phyloP scores from a whole-genome alignment of 2,888 invertebrate species.

The Myopa tessellatipennis region DNA sequence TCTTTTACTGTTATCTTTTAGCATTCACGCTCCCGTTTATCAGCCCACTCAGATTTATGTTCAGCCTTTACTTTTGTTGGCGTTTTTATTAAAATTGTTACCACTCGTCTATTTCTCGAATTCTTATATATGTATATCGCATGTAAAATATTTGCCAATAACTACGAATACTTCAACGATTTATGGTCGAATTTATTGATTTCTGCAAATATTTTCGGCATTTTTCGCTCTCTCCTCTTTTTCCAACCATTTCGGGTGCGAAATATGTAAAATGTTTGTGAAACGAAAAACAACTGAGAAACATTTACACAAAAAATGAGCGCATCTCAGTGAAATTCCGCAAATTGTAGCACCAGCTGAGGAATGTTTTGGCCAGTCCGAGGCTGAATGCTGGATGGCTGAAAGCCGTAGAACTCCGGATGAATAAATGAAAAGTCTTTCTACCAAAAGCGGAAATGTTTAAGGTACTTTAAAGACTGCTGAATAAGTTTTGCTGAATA shows the following conservation, averaged over 20 bases:
- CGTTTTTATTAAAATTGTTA: conserved; percentile 27
- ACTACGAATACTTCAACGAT: conserved; percentile 2
- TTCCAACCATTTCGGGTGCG: neutral
- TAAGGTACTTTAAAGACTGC: no score
- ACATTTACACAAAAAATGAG: neutral
- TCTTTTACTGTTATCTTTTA: no score
- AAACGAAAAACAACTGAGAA: neutral
- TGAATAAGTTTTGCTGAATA: no score
- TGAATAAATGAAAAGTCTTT: no score
- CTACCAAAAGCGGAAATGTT: no score
- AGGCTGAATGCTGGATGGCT: no score
- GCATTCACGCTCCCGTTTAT: neutral
- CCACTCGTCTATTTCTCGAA: neutral
- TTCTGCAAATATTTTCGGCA: conserved; percentile 7
- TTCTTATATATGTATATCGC: neutral
- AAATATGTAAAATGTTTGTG: neutral
- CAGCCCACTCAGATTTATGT: neutral
- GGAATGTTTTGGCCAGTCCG: no score
- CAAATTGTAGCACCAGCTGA: no score
- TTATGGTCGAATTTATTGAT: conserved; percentile 13
- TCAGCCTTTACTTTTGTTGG: conserved; percentile 3
- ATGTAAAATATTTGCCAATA: neutral
- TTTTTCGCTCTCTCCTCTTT: neutral
- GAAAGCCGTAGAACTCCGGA: no score
- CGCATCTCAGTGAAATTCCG: neutral